Conservation (phyloP, 2,797 vertebrate genomes). For the Psittacula derbiana region DNA sequence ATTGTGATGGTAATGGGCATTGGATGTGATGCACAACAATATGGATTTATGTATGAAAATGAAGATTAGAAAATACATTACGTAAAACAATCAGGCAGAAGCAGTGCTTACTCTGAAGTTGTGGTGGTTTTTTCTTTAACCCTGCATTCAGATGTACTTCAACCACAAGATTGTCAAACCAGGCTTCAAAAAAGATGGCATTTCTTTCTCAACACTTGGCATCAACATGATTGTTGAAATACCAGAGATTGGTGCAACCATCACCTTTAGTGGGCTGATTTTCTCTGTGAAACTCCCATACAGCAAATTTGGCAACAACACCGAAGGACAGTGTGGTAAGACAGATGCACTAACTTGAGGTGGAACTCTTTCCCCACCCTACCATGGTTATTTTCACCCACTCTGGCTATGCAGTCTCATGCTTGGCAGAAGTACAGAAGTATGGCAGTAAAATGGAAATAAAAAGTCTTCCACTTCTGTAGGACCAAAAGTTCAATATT, state of each 20-base stretch:
- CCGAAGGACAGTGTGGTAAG: constrained; percentile 83
- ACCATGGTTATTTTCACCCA: background rate
- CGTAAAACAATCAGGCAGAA: background rate
- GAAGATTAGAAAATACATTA: background rate
- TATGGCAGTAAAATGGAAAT: background rate
- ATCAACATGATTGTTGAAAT: constrained; percentile 79
- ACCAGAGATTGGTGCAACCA: constrained; percentile 55
- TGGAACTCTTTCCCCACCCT: background rate
- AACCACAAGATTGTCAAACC: constrained; percentile 63
- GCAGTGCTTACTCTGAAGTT: background rate
- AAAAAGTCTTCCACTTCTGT: background rate
- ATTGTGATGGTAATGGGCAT: background rate
- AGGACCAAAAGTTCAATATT: background rate
- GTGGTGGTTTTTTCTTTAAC: background rate
- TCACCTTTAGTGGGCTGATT: constrained; percentile 79
- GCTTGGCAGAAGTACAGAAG: background rate
- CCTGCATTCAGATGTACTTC: constrained; percentile 71
- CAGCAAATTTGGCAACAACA: constrained; percentile 78
- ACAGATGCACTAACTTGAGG: background rate
- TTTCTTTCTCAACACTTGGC: constrained; percentile 67
- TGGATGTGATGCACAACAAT: background rate
- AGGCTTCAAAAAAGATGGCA: constrained; percentile 71
- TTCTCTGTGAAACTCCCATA: constrained; percentile 77
- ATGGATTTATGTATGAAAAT: background rate
- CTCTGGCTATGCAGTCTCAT: background rate